Percentiles rank a stretch among this genome's conserved stretches.
Conservation (phyloP, 2,113 vertebrate species). For the Arvicanthis niloticus region DNA sequence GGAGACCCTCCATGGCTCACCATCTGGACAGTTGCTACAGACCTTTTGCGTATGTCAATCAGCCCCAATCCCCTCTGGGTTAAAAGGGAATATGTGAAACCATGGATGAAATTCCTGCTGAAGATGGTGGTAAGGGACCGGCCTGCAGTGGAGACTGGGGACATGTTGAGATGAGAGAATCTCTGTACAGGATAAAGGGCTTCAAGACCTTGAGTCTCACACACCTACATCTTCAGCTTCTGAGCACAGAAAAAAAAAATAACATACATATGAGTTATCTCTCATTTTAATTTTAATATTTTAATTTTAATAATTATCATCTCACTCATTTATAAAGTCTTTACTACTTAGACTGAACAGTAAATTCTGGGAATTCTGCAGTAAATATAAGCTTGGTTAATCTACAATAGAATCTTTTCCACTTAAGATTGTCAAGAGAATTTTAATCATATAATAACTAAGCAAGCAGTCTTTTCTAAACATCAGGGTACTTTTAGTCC, state of each 20-base stretch:
- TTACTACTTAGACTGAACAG: neutral
- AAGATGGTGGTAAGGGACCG: neutral
- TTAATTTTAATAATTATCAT: neutral
- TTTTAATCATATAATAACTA: conserved; percentile 12
- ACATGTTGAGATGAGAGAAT: neutral
- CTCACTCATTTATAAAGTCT: neutral
- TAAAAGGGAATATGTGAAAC: neutral
- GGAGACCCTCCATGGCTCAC: neutral
- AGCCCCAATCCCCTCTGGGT: neutral
- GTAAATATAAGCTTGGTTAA: neutral
- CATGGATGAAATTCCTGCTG: neutral
- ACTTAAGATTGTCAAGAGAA: neutral
- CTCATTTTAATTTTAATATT: no score
- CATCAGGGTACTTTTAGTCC: neutral
- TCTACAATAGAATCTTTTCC: neutral
- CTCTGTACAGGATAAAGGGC: no score
- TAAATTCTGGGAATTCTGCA: neutral
- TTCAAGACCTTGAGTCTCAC: rapidly evolving
- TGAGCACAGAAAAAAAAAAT: neutral
- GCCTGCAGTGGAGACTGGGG: neutral
- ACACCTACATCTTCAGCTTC: neutral
- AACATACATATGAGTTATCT: neutral
- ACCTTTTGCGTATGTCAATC: no score
- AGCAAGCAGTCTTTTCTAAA: neutral
- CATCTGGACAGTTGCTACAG: neutral